Evolutionary conservation across 2,888 invertebrate species (phyloP).

Genomic region (Apotomis betuletana): DNA sequence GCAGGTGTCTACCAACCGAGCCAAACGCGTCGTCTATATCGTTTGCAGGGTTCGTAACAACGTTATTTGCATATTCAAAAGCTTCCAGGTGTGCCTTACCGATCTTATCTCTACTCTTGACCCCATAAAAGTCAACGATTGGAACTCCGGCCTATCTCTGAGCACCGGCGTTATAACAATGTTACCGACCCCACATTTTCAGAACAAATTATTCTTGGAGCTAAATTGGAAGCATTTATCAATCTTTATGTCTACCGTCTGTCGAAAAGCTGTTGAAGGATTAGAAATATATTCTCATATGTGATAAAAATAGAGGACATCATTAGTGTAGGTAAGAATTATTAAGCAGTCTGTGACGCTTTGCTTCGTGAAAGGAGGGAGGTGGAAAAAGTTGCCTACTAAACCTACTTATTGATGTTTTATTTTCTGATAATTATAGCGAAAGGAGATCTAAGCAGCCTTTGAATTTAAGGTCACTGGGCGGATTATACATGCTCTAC

Average conservation of each 20-base stretch:
- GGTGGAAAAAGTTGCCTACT: not conserved
- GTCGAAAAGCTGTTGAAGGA: constrained; percentile 17
- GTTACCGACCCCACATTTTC: constrained; percentile 29
- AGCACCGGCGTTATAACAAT: constrained; percentile 17
- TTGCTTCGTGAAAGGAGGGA: not conserved
- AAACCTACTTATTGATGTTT: not conserved
- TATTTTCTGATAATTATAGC: not conserved
- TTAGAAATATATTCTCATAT: constrained; percentile 19
- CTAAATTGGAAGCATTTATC: constrained; percentile 19
- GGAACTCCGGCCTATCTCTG: constrained; percentile 39
- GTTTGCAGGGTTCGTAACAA: constrained; percentile 28
- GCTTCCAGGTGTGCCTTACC: constrained; percentile 43
- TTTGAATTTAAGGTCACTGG: constrained; percentile 22
- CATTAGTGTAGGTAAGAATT: constrained; percentile 3
- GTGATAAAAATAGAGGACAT: constrained; percentile 16
- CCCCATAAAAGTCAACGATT: constrained; percentile 45
- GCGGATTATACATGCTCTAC: constrained; percentile 6
- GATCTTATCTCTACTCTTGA: constrained; percentile 43
- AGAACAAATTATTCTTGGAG: constrained; percentile 16
- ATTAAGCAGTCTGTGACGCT: not conserved
- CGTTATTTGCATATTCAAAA: constrained; percentile 39
- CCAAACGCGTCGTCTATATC: no score
- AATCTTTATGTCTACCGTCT: constrained; percentile 10
- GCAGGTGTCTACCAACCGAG: no score
- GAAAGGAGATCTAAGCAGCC: constrained; percentile 7